phyloP scores from a whole-genome alignment of 2,113 vertebrate genomes.

The Pygathrix nemaeus region DNA sequence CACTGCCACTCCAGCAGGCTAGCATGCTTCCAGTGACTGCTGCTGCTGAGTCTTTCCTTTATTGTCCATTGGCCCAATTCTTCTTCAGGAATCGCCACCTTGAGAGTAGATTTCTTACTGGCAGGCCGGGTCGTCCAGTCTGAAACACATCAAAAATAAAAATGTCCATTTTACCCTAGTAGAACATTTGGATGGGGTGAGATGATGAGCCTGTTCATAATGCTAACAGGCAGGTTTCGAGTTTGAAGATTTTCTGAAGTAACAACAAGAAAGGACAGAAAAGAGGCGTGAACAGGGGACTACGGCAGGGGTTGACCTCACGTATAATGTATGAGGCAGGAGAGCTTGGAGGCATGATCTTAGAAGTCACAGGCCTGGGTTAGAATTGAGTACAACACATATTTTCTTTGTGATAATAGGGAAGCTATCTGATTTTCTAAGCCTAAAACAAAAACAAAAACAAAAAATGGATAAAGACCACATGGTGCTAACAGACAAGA shows the following conservation, averaged over 20 bases:
- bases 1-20: neutral
- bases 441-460: neutral
- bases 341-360: neutral
- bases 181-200: neutral
- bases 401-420: neutral
- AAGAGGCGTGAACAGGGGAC: neutral
- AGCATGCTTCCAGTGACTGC: neutral
- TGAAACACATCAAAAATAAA: slow-evolving; percentile 64
- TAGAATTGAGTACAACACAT: neutral
- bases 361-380: neutral
- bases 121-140: slow-evolving; percentile 15
- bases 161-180: neutral
- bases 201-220: neutral
- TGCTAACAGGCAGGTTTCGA: neutral
- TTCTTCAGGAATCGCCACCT: neutral
- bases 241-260: neutral
- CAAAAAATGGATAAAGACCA: neutral
- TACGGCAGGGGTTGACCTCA: neutral
- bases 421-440: neutral
- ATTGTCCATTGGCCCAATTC: neutral
- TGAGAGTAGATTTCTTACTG: slow-evolving; percentile 2
- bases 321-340: neutral
- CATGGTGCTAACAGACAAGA: neutral
- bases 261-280: neutral
- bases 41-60: neutral